Base-by-base conservation (phyloP, 2,888 invertebrate genomes). In the Cheilosia vulpina region DNA sequence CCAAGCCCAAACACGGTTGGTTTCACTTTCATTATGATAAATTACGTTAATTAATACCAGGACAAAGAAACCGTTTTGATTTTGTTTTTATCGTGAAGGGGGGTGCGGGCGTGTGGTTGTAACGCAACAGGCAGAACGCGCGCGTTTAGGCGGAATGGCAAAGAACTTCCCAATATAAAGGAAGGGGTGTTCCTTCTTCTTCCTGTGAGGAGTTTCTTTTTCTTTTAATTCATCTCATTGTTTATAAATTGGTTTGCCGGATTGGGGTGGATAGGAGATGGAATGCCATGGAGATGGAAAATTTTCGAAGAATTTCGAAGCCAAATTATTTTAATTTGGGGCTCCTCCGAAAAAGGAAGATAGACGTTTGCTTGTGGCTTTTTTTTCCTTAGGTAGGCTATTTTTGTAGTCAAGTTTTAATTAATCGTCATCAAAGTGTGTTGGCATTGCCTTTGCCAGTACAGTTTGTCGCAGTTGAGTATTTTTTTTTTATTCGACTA, bases 41-140 rank as follows among this genome's bases (percentile, higher is more conserved):
- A 90, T 90, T 90, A 89, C 90, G 90, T 90, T 90, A 90, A 90
- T 90, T 90, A 90, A 90, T 90, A 89, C 90, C 89, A 68, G 76
- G 76, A 81, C 76, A 85, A 85, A 77, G 85, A 72, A 76, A 77
- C 85, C 80, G 81, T 85, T 85, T 75, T 73, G 80, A 73, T 80
- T 84, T 73, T 63, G 63, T 76, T 77, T 55, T 62, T 50, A 31
- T 50, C 17, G 50, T 41, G 27, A 9, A 19, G 34, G 58, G 17
- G 21, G 43, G 11, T 21, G 62, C 2, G 24, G 34, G 19, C 27
- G 27, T 27, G 27, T 6, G 47, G 53, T 9, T 65, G 38, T 43
- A 45, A 65, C 38, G 81, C 69, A 71, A 69, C 65, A 63, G 63
- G 43, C 76, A 31, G 43, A 31, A 34, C 31, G 31, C 31, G 31